Evolutionary conservation across 2,797 vertebrate species (phyloP), one percentile per base, ranked within the genome.

Genomic region (Merluccius polli): DNA sequence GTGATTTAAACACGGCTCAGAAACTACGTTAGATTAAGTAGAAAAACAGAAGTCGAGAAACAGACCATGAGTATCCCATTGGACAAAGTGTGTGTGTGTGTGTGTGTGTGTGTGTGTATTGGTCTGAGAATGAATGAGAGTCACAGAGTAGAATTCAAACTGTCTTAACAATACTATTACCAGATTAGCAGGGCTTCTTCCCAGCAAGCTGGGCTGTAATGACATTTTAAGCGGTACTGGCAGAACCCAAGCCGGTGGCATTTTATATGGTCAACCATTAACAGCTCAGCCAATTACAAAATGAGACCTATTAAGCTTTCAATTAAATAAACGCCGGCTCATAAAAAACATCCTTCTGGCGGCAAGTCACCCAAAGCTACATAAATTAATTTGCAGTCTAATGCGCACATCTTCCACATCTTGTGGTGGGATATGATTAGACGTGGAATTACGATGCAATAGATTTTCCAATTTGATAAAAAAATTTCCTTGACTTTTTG

Each of bases 21-120:
- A 29, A 35, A 71, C 29, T 32, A 83, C 83, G 82, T 65, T 75
- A 87, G 88, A 89, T 89, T 85, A 83, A 76, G 79, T 88, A 90
- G 76, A 73, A 35, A 16, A 75, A 38, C 83, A 79, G 78, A 81
- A 73, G 72, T 48, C 76, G 75, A 83, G 67, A 88, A 83, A 86
- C 72, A 73, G 79, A 85, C 81, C 38, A 24, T 33, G 63, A 80
- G 79, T 77, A 65, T 74, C 83, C 86, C 83, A 44, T 48, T 35
- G 78, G 86, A 85, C 71, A 76, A 11, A 72, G 78, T 85, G 52
- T 63, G 52, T 63, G 52, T 11, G 52, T 27, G 52, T 27, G 10
- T 63, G 52, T 27, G 59, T 27, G 24, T 4, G 59, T 27, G 59
- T 11, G 78, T 85, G 59, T 24, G 59, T 65, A 24, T 65, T 13